Evolutionary conservation across 1,140 invertebrate species (phyloP).

Genomic region (Brachionus manjavacas): DNA sequence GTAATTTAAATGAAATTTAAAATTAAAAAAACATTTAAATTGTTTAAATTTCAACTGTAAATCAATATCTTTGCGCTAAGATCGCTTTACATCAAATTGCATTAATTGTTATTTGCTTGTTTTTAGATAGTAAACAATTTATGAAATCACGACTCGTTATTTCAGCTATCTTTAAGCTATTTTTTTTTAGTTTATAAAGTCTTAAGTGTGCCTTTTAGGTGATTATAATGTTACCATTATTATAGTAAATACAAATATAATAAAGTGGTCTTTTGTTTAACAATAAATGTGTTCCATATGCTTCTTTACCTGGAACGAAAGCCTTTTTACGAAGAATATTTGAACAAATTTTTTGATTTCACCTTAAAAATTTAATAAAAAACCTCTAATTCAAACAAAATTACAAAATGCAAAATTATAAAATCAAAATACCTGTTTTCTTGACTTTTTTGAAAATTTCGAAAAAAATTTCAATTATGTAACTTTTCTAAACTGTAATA

Average conservation of each 20-base stretch:
- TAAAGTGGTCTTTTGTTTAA: background rate
- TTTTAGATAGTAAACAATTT: background rate
- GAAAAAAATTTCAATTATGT: slow-evolving; percentile 13
- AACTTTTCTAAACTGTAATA: slow-evolving; percentile 10
- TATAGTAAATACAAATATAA: background rate
- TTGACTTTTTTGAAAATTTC: background rate
- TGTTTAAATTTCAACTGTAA: background rate
- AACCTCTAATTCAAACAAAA: background rate
- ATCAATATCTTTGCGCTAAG: background rate
- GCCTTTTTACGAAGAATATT: background rate
- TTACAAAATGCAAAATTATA: background rate
- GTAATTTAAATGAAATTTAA: background rate
- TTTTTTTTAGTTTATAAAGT: background rate
- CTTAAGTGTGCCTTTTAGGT: background rate
- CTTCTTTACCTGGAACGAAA: background rate
- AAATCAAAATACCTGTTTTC: slow-evolving; percentile 17
- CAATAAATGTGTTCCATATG: background rate
- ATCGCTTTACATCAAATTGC: background rate
- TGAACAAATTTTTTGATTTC: background rate
- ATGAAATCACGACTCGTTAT: background rate
- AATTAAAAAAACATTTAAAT: background rate
- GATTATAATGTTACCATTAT: background rate
- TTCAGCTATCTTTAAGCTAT: background rate
- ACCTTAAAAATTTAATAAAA: background rate
- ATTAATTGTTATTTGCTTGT: background rate